Evolutionary conservation across 2,888 invertebrate genomes (phyloP).

Genomic region (Taenaris catops): DNA sequence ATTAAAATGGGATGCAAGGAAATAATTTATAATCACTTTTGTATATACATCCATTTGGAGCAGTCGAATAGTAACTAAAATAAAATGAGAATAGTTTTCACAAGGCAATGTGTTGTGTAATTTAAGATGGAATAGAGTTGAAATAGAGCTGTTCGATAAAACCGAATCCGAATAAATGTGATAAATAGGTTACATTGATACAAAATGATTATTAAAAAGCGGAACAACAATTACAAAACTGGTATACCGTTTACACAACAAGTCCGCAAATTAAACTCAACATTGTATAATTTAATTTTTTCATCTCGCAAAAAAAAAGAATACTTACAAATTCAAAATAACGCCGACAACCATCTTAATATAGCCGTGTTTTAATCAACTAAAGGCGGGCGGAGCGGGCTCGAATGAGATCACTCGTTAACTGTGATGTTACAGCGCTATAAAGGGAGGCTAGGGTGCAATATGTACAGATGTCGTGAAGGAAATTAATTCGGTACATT

Average conservation of each 20-base stretch:
- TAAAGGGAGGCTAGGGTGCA: constrained; percentile 15
- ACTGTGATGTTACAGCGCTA: constrained; percentile 19
- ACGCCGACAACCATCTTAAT: constrained; percentile 26
- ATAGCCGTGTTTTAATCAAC: constrained; percentile 28
- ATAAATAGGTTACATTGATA: too few relatives aligned
- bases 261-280: constrained; percentile 21
- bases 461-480: constrained; percentile 25
- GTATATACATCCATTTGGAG: too few relatives aligned
- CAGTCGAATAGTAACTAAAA: too few relatives aligned
- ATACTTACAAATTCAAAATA: constrained; percentile 21
- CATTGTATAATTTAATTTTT: constrained; percentile 27
- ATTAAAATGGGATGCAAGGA: too few relatives aligned
- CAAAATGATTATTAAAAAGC: too few relatives aligned
- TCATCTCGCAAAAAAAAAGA: constrained; percentile 22
- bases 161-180: too few relatives aligned
- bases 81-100: too few relatives aligned
- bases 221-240: constrained; percentile 4
- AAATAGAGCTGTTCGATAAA: too few relatives aligned
- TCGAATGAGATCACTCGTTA: constrained; percentile 22
- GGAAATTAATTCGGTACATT: constrained; percentile 29
- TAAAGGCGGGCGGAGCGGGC: constrained; percentile 11
- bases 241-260: constrained; percentile 2
- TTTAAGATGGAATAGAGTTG: too few relatives aligned
- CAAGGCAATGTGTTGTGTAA: too few relatives aligned
- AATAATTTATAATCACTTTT: too few relatives aligned